Evolutionary conservation across 2,113 vertebrate species (phyloP).

Genomic region (Bos indicus): DNA sequence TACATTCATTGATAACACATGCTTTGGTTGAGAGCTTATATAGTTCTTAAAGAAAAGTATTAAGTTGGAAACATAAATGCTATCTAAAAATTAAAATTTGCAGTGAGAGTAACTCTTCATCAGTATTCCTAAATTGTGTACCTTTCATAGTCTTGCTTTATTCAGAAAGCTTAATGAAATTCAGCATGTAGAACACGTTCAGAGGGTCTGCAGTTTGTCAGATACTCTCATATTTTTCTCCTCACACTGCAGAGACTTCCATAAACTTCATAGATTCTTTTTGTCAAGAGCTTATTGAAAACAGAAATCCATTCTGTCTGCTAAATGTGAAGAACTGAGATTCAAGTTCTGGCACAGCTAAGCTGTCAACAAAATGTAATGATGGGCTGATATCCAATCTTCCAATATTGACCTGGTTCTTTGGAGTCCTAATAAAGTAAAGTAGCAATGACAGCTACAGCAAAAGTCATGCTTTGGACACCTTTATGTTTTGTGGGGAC

Average conservation of each 20-base stretch:
- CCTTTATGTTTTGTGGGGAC: not conserved
- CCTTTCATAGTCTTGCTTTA: not conserved
- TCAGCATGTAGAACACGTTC: not conserved
- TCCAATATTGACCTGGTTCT: slow-evolving; percentile 44
- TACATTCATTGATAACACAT: not conserved
- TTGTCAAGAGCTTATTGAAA: slow-evolving; percentile 55
- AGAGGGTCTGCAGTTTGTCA: slow-evolving; percentile 13
- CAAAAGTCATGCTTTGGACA: slow-evolving; percentile 9
- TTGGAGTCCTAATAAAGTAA: slow-evolving; percentile 51
- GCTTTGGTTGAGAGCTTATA: not conserved
- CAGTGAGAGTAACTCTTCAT: not conserved
- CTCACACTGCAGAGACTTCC: not conserved
- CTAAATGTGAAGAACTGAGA: slow-evolving; percentile 31
- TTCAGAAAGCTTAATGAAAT: not conserved
- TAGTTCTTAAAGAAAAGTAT: not conserved
- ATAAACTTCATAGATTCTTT: slow-evolving; percentile 52
- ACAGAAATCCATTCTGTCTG: slow-evolving; percentile 46
- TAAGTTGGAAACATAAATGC: not conserved
- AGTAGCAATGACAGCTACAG: not conserved
- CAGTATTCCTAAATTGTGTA: not conserved
- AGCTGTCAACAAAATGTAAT: slow-evolving; percentile 48
- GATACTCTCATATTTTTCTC: not conserved
- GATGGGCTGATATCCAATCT: slow-evolving; percentile 43
- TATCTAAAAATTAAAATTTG: slow-evolving; percentile 1
- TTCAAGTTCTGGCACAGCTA: not conserved